These are phyloP conservation scores for Entomyzon cyanotis DNA, from an alignment of 2,113 vertebrate genomes.

Conservation along the genomic window DNA sequence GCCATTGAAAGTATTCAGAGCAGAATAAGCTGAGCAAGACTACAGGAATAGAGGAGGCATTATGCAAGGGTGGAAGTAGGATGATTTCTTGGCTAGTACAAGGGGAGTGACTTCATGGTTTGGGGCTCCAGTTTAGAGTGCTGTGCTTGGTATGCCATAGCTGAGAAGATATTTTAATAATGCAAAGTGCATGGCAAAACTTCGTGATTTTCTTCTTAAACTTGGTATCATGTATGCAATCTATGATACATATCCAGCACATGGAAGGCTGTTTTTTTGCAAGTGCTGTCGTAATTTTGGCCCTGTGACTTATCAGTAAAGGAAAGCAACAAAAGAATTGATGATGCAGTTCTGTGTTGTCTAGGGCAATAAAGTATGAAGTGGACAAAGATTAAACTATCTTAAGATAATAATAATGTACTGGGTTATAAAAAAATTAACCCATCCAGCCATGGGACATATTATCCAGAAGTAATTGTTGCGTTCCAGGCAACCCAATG, in stretches of 20 bases:
- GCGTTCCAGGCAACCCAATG: background rate
- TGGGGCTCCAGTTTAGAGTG: background rate
- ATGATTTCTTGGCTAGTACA: background rate
- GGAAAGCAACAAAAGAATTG: background rate
- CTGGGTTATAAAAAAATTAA: background rate
- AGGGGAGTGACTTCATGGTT: background rate
- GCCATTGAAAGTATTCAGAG: background rate
- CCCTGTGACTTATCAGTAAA: background rate
- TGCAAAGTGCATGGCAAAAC: background rate
- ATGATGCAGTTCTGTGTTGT: background rate
- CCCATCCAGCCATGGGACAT: background rate
- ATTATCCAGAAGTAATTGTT: background rate
- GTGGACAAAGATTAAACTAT: background rate
- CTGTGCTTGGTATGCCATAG: background rate
- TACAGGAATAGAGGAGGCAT: background rate
- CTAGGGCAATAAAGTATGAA: background rate
- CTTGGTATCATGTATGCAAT: accelerated
- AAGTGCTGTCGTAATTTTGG: background rate
- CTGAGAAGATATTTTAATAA: background rate
- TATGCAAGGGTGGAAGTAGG: background rate
- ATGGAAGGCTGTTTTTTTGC: accelerated
- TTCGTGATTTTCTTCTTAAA: background rate
- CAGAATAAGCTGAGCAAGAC: background rate
- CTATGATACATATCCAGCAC: background rate
- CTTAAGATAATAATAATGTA: background rate